Conservation (phyloP, 2,113 vertebrate species). For the Amblyornis subalaris region DNA sequence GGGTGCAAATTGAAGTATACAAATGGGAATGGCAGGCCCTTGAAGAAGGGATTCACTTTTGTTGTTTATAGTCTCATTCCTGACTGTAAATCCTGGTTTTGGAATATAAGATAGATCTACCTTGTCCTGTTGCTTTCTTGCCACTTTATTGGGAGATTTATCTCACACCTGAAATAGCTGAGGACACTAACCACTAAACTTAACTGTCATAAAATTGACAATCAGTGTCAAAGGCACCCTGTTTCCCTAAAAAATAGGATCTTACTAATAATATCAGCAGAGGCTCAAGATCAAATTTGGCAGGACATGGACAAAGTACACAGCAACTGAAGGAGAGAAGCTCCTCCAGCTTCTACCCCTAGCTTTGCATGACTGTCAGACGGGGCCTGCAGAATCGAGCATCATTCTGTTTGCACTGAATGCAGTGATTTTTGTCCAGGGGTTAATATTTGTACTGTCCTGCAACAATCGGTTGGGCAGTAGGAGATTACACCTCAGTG, state of each 20-base stretch:
- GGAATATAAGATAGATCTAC: not conserved
- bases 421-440: not conserved
- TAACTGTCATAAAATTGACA: not conserved
- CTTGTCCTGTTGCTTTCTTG: not conserved
- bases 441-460: not conserved
- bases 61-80: not conserved
- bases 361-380: not conserved
- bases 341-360: not conserved
- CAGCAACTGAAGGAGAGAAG: not conserved
- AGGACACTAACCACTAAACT: not conserved
- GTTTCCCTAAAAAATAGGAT: not conserved
- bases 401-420: not conserved
- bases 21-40: not conserved
- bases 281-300: not conserved
- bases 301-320: not conserved
- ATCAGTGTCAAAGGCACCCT: not conserved
- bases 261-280: not conserved
- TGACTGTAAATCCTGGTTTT: not conserved
- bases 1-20: not conserved
- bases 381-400: not conserved
- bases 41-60: not conserved
- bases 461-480: rapidly evolving
- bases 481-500: not conserved
- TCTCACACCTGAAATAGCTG: not conserved
- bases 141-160: not conserved